Conservation (phyloP, 2,797 vertebrate genomes). For the Nasua narica region DNA sequence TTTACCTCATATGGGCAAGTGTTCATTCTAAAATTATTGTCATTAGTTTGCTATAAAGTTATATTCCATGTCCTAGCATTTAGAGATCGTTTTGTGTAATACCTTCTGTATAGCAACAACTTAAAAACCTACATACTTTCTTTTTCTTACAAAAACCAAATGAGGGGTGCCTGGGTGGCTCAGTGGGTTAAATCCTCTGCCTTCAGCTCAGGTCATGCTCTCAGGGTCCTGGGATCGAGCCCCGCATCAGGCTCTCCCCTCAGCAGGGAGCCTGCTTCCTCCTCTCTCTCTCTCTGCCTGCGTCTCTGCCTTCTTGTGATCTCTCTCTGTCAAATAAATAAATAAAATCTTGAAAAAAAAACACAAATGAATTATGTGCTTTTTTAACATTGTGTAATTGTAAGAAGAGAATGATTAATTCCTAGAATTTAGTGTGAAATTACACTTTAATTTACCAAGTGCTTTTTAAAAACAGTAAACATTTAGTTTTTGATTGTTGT, state of each 20-base stretch:
- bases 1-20: not conserved
- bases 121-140: not conserved
- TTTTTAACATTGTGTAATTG: not conserved
- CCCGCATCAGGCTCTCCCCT: too few relatives aligned
- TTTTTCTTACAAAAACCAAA: not conserved
- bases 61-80: not conserved
- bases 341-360: too few relatives aligned
- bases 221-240: too few relatives aligned
- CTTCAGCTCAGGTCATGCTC: too few relatives aligned
- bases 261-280: too few relatives aligned
- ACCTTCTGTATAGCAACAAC: not conserved
- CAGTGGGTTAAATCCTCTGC: too few relatives aligned
- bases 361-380: not conserved
- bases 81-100: not conserved
- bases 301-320: too few relatives aligned
- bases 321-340: too few relatives aligned
- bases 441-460: not conserved
- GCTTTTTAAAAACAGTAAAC: not conserved
- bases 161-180: too few relatives aligned
- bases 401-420: constrained; percentile 16
- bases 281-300: too few relatives aligned
- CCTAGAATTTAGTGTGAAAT: not conserved
- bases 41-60: not conserved
- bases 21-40: not conserved
- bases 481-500: not conserved